Conservation (phyloP, 1,140 invertebrate species). For the Bombus picipes region DNA sequence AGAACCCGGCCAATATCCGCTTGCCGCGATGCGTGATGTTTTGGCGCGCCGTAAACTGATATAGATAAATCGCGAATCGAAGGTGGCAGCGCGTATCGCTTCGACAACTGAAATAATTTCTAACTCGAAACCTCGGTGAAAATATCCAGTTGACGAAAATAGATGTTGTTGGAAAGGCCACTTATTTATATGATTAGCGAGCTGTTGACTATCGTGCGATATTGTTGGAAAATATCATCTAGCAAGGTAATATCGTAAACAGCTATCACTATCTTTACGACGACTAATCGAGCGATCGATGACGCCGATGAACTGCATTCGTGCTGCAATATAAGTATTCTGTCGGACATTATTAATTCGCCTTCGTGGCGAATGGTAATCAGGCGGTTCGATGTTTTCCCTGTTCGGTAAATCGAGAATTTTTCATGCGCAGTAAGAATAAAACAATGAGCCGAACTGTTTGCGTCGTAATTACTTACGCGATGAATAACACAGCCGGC, state of each 20-base stretch:
- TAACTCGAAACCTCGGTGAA: neutral
- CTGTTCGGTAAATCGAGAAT: neutral
- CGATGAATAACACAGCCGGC: neutral
- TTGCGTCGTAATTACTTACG: neutral
- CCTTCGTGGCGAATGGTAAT: neutral
- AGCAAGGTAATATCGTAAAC: neutral
- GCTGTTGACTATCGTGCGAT: neutral
- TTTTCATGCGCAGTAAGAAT: neutral
- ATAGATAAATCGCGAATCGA: slow-evolving; percentile 25
- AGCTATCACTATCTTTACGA: neutral
- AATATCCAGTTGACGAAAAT: slow-evolving; percentile 21
- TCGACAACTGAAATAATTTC: slow-evolving; percentile 3
- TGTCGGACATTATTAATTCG: too few species aligned
- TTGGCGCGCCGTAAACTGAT: neutral
- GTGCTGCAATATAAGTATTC: too few species aligned
- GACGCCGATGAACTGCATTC: neutral
- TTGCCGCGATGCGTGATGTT: neutral
- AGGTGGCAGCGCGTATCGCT: slow-evolving; percentile 2
- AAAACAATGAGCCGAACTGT: neutral
- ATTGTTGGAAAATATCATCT: slow-evolving; percentile 5
- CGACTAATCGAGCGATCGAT: neutral
- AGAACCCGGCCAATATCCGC: neutral
- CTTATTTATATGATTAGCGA: slow-evolving; percentile 39
- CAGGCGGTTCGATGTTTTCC: too few species aligned
- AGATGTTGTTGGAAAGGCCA: slow-evolving; percentile 29